phyloP scores from a whole-genome alignment of 2,113 vertebrate species.

The Cheirogaleus medius region DNA sequence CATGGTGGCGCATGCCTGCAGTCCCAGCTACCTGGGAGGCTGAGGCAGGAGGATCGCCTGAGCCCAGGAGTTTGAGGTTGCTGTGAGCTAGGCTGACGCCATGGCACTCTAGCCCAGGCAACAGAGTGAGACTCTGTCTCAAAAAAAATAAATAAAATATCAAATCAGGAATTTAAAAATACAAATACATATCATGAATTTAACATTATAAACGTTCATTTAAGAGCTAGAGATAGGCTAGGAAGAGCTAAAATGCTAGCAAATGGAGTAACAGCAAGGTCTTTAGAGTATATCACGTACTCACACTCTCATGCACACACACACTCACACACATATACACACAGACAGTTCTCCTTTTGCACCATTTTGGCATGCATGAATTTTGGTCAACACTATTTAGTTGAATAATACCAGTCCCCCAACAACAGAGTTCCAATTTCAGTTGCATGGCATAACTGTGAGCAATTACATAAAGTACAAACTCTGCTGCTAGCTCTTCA shows the following conservation, averaged over 20 bases:
- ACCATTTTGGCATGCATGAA: constrained; percentile 18
- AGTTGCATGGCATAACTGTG: background rate
- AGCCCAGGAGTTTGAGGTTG: too few relatives aligned
- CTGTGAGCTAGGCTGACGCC: too few relatives aligned
- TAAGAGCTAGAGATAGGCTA: background rate
- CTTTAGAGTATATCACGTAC: background rate
- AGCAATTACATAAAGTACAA: constrained; percentile 1
- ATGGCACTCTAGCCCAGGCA: too few relatives aligned
- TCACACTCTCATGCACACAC: background rate
- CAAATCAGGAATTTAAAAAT: background rate
- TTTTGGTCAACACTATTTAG: constrained; percentile 23
- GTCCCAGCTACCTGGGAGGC: too few relatives aligned
- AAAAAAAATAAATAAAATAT: background rate
- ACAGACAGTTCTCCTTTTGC: background rate
- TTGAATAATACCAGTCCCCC: constrained; percentile 16
- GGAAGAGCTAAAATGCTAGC: background rate
- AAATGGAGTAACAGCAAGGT: background rate
- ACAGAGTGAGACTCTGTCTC: too few relatives aligned
- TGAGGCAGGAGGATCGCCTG: too few relatives aligned
- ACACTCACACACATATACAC: background rate
- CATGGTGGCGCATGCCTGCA: too few relatives aligned
- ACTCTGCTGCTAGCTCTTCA: background rate
- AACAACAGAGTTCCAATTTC: constrained; percentile 2
- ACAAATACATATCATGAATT: constrained; percentile 3
- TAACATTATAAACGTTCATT: background rate